Conservation (phyloP, 2,113 vertebrate genomes). For the Pelobates fuscus region DNA sequence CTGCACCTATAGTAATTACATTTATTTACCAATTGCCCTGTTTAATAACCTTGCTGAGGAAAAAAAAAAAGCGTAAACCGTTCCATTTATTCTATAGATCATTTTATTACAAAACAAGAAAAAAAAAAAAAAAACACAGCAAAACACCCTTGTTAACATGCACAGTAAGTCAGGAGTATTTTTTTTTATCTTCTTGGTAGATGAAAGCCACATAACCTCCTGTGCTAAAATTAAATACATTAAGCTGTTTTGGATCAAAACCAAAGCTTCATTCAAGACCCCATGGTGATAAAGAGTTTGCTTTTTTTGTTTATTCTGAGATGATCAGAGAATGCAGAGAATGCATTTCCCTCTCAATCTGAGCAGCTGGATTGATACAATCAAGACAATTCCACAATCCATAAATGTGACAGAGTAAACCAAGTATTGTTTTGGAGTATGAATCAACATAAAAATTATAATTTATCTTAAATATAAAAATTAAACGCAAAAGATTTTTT, state of each 20-base stretch:
- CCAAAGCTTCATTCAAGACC: slow-evolving; percentile 26
- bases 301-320: slow-evolving; percentile 25
- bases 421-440: too few relatives aligned
- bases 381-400: too few relatives aligned
- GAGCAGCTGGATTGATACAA: slow-evolving; percentile 4
- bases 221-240: slow-evolving; percentile 25
- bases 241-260: slow-evolving; percentile 26
- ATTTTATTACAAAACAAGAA: background rate
- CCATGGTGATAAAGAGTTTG: slow-evolving; percentile 31
- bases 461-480: too few relatives aligned
- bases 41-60: too few relatives aligned
- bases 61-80: too few relatives aligned
- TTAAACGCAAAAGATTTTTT: too few relatives aligned
- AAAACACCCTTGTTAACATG: background rate
- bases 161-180: background rate
- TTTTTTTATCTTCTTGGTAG: background rate
- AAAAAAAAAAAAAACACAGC: background rate
- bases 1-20: too few relatives aligned
- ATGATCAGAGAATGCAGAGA: slow-evolving; percentile 29
- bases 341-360: background rate
- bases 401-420: too few relatives aligned
- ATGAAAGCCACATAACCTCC: slow-evolving; percentile 8
- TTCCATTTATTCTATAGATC: too few relatives aligned
- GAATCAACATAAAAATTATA: too few relatives aligned
- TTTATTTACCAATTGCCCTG: too few relatives aligned